phyloP scores from a whole-genome alignment of 1,140 invertebrate species.

The Dysdera silvatica region DNA sequence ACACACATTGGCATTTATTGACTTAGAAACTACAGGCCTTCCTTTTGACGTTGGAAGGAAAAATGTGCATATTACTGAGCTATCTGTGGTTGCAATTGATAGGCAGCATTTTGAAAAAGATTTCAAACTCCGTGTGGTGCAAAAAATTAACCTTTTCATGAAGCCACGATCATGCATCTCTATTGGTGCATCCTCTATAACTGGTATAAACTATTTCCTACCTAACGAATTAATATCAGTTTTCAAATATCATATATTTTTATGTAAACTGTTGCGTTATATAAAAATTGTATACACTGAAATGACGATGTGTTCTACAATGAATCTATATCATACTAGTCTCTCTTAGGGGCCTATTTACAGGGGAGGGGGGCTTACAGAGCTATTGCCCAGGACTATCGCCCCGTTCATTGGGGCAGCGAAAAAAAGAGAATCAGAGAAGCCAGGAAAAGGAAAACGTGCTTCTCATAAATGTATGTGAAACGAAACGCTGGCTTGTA shows the following conservation, averaged over 20 bases:
- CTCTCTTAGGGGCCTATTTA: too few species aligned
- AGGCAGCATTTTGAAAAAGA: slow-evolving; percentile 20
- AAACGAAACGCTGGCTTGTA: too few species aligned
- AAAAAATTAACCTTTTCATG: slow-evolving; percentile 28
- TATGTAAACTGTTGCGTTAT: not conserved
- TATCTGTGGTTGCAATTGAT: slow-evolving; percentile 28
- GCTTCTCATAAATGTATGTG: too few species aligned
- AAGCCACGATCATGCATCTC: slow-evolving; percentile 14
- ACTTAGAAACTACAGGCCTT: slow-evolving; percentile 30
- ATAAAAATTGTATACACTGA: too few species aligned
- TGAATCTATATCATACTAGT: too few species aligned
- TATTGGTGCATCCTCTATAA: slow-evolving; percentile 16
- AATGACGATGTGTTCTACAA: too few species aligned
- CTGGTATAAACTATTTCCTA: slow-evolving; percentile 18
- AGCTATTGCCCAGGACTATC: too few species aligned
- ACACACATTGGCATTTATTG: slow-evolving; percentile 29
- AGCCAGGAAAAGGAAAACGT: too few species aligned
- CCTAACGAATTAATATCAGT: not conserved
- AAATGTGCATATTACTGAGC: slow-evolving; percentile 31
- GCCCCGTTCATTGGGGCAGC: too few species aligned
- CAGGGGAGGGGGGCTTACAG: too few species aligned
- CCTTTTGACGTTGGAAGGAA: slow-evolving; percentile 18
- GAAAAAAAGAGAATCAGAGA: too few species aligned
- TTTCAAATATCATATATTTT: not conserved
- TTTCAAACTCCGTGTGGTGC: slow-evolving; percentile 11